Evolutionary conservation across 2,888 invertebrate genomes (phyloP).

Genomic region (Stenoptilia bipunctidactyla): DNA sequence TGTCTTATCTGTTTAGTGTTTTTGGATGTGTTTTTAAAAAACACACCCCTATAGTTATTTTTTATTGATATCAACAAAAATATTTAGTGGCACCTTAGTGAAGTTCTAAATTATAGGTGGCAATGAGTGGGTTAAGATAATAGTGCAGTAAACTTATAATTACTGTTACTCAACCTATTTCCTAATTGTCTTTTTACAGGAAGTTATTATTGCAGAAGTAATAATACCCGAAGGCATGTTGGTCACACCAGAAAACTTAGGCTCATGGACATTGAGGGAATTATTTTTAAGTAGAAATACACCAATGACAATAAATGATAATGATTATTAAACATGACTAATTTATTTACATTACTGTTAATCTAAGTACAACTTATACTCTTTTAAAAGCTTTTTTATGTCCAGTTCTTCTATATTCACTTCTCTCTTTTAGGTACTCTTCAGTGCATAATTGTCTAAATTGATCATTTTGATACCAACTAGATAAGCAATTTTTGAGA

Average conservation of each 20-base stretch:
- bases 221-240: constrained; percentile 27
- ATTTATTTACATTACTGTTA: constrained; percentile 30
- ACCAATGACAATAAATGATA: constrained; percentile 50
- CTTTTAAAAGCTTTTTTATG: constrained; percentile 70
- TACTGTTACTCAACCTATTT: no score
- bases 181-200: constrained; percentile 65
- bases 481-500: constrained; percentile 78
- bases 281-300: constrained; percentile 72
- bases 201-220: constrained; percentile 78
- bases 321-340: constrained; percentile 31
- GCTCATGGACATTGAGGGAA: constrained; percentile 74
- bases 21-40: no score
- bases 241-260: constrained; percentile 59
- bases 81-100: no score
- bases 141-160: no score
- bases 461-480: constrained; percentile 83
- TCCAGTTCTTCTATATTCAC: constrained; percentile 87
- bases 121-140: no score
- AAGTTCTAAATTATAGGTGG: no score
- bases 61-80: no score
- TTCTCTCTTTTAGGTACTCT: constrained; percentile 84
- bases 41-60: no score
- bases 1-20: no score
- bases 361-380: constrained; percentile 28
- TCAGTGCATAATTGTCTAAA: constrained; percentile 81